Base-by-base conservation (phyloP, 2,113 vertebrate genomes). In the Halichoeres trimaculatus region DNA sequence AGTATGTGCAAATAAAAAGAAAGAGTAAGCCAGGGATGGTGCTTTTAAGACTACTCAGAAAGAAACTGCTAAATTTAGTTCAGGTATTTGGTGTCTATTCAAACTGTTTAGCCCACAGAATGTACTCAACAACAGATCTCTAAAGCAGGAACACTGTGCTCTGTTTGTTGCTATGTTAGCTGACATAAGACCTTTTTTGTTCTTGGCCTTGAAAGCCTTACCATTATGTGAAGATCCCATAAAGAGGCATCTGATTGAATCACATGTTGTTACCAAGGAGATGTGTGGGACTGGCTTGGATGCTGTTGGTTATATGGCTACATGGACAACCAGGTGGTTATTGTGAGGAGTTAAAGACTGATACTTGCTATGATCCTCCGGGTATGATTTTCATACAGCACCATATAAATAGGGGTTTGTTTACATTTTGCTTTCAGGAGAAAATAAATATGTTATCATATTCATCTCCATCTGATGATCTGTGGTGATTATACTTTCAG, bases 221-320 rank as follows among this genome's bases (percentile, higher is more conserved):
- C 45, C 51, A 47, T 80, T 61, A 70, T 40, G 40, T 77, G 41
- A 56, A 59, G 45, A 67, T 45, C 57, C 48, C 57, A 76, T 53
- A 56, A 73, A 56, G 59, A 63, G 65, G n/a, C 65, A 55, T 51
- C 50, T 75, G 70, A 86, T 41, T 73, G 26, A 80, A 69, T 80
- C 65, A 59, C 78, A 73, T 70, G 75, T 53, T 76, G 56, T 81
- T 84, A 84, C 81, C 63, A 62, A 60, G 78, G 81, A 78, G 74
- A 83, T 74, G 36, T 83, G 69, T 22, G 61, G 35, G 40, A 23
- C 52, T 43, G 54, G 61, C 38, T 34, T 47, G 16, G 47, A 70
- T 34, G 12, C 53, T 43, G 47, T 51, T 10, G 58, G n/a, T 8
- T 14, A 14, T 19, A 19, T 45, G 43, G 4, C 6, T 19, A 26